Base-by-base conservation (phyloP, 92 coral and sea anemone genomes). In the Meandrina meandrites region DNA sequence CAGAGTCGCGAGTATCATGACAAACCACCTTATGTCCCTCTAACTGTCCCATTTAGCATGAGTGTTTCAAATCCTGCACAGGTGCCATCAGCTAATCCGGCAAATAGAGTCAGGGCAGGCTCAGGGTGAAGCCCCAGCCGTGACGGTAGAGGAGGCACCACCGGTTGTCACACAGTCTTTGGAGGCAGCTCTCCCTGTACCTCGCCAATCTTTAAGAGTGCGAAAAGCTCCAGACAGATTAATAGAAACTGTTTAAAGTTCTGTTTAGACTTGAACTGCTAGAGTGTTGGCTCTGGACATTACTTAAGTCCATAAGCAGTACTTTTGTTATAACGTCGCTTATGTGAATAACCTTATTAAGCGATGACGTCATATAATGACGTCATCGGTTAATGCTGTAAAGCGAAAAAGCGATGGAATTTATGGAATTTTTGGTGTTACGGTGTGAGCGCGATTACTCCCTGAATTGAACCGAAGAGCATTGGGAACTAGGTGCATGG, bases 151-250 rank as follows among this genome's bases (percentile, higher is more conserved):
- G 12, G 28, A 62, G 69, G 28, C 28, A 0, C 35, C 73, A 67
- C 37, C 73, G 4, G 36, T 6, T 8, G 73, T 67, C 32, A 30
- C 31, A 14, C 73, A 30, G 5, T 17, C 62, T 56, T 56, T 19
- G 71, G 31, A 66, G 8, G 36, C 35, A 4, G 36, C 31, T 4
- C 16, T 14, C 4, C 0, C 32, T 0, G 6, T 9, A 76, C 75
- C 5, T 9, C 34, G 75, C 71, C 28, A 0, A 24, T 47, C 79
- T 75, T 1, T 12, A 5, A 76, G 17, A 75, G 53, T 35, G 57
- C 17, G 31, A 10, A 85, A 85, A 51, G 87, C 79, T 1, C 50
- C 69, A 14, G 79, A 83, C 64, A 51, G 79, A 64, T 31, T 83
- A 27, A 71, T 83, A n/a, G 37, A 83, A 37, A 64, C 70, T 15